phyloP scores from a whole-genome alignment of 2,888 invertebrate species.

The Cataglyphis livida region DNA sequence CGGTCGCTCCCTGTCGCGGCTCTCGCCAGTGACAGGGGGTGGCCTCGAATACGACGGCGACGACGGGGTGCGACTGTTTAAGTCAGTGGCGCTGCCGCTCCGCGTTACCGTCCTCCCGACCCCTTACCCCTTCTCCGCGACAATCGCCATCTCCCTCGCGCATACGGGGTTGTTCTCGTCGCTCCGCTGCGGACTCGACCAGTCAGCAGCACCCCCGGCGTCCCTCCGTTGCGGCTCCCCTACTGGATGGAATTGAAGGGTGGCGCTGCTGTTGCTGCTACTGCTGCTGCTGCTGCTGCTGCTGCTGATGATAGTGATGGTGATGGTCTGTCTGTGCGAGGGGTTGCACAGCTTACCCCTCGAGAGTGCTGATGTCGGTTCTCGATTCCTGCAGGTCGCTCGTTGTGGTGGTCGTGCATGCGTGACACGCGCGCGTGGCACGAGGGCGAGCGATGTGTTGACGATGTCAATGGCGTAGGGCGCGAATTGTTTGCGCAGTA shows the following conservation, averaged over 20 bases:
- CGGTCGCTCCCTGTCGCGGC: slow-evolving; percentile 75
- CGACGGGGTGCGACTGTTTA: slow-evolving; percentile 79
- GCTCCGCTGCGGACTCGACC: slow-evolving; percentile 31
- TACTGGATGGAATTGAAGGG: slow-evolving; percentile 69
- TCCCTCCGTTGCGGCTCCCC: slow-evolving; percentile 78
- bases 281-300: slow-evolving; percentile 50
- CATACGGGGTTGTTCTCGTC: slow-evolving; percentile 31
- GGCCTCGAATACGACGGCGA: slow-evolving; percentile 76
- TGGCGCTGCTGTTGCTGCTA: slow-evolving; percentile 65
- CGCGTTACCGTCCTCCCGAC: slow-evolving; percentile 59
- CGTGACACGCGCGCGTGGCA: slow-evolving; percentile 28
- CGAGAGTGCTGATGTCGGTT: slow-evolving; percentile 73
- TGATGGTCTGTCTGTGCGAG: slow-evolving; percentile 64
- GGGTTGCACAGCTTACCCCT: slow-evolving; percentile 74
- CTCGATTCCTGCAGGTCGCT: slow-evolving; percentile 73
- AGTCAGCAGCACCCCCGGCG: slow-evolving; percentile 63
- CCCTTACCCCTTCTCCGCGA: slow-evolving; percentile 61
- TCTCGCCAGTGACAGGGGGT: slow-evolving; percentile 78
- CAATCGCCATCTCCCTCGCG: slow-evolving; percentile 57
- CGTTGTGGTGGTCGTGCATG: slow-evolving; percentile 34
- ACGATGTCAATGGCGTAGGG: slow-evolving; percentile 64
- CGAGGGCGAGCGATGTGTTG: slow-evolving; percentile 37
- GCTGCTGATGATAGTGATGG: slow-evolving; percentile 47
- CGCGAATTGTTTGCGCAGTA: slow-evolving; percentile 21
- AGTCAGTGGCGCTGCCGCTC: slow-evolving; percentile 74